Evolutionary conservation across 2,113 vertebrate species (phyloP).

Genomic region (Catagonus wagneri): DNA sequence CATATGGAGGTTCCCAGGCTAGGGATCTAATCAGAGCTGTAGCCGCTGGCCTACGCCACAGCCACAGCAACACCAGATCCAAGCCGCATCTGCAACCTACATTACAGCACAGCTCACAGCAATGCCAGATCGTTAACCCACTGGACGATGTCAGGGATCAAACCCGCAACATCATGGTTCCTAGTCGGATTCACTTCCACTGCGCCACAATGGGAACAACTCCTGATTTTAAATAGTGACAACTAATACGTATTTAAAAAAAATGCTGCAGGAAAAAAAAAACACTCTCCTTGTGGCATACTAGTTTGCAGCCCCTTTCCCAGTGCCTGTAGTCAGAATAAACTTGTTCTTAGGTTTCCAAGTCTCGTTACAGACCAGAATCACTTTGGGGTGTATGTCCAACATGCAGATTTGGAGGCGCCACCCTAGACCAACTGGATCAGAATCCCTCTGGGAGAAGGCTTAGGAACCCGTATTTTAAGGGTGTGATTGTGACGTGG

Average conservation of each 20-base stretch:
- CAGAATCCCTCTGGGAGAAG: neutral
- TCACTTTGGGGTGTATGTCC: neutral
- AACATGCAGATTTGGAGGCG: neutral
- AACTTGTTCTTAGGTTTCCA: neutral
- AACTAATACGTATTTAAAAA: neutral
- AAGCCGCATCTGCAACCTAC: too few species aligned
- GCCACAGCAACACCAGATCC: too few species aligned
- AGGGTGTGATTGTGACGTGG: neutral
- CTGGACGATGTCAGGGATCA: too few species aligned
- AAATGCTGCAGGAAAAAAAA: neutral
- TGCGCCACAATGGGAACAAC: too few species aligned
- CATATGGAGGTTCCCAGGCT: too few species aligned
- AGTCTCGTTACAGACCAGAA: neutral
- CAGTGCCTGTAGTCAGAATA: neutral
- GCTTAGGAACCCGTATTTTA: neutral
- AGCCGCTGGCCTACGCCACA: too few species aligned
- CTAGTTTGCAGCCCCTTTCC: neutral
- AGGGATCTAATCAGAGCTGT: too few species aligned
- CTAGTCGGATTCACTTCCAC: too few species aligned
- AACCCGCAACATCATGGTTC: too few species aligned
- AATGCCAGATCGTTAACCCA: too few species aligned
- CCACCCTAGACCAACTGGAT: neutral
- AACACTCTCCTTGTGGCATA: neutral
- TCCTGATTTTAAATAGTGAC: neutral
- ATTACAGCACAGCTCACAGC: too few species aligned